Evolutionary conservation across 2,797 vertebrate genomes (phyloP).

Genomic region (Cheracebus regulus): DNA sequence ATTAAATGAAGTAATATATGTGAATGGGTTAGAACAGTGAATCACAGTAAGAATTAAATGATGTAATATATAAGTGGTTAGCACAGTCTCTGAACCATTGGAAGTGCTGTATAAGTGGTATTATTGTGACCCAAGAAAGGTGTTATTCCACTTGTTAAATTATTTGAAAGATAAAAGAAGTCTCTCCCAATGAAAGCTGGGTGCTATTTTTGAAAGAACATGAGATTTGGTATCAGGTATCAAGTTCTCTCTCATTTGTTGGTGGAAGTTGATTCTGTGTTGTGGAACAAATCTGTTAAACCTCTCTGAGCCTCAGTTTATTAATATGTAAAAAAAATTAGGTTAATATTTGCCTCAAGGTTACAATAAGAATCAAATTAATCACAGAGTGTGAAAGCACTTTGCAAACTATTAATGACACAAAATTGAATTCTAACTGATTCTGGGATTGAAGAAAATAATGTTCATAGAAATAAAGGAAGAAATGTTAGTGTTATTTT

Average conservation of each 20-base stretch:
- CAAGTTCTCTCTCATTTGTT: neutral
- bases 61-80: neutral
- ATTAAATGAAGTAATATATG: too few species aligned
- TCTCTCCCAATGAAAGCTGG: neutral
- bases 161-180: neutral
- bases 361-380: neutral
- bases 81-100: neutral
- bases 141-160: neutral
- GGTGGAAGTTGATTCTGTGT: neutral
- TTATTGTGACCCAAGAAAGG: neutral
- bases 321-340: neutral
- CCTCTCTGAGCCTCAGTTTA: neutral
- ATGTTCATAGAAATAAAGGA: neutral
- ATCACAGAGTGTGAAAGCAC: neutral
- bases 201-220: neutral
- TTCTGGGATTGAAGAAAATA: neutral
- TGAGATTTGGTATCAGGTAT: neutral
- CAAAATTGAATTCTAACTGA: neutral
- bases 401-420: neutral
- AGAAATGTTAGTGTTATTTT: neutral
- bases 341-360: neutral
- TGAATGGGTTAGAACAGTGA: neutral
- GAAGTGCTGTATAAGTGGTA: neutral
- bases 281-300: neutral
- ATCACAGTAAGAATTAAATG: neutral